phyloP scores from a whole-genome alignment of 2,797 vertebrate species.

The Cyclura pinguis region DNA sequence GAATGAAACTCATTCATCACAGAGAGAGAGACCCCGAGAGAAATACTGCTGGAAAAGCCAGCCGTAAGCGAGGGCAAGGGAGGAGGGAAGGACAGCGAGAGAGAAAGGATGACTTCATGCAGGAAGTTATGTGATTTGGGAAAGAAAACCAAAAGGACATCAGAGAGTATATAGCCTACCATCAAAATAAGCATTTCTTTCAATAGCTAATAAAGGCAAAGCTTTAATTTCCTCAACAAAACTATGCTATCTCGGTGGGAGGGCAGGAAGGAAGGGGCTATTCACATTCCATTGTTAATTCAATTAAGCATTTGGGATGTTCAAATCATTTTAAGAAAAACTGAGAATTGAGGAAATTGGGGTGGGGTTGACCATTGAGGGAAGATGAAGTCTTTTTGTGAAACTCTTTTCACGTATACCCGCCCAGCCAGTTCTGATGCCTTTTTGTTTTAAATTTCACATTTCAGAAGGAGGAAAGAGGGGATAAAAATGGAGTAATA shows the following conservation, averaged over 20 bases:
- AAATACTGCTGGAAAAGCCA: slow-evolving; percentile 67
- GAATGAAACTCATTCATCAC: slow-evolving; percentile 87
- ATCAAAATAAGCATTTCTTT: slow-evolving; percentile 36
- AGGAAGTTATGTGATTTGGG: slow-evolving; percentile 78
- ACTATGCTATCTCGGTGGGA: slow-evolving; percentile 13
- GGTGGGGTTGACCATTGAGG: background rate
- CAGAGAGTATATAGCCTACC: slow-evolving; percentile 59
- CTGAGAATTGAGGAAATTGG: background rate
- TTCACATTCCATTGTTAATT: background rate
- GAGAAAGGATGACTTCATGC: slow-evolving; percentile 77
- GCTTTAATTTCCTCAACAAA: background rate
- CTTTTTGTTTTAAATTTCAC: background rate
- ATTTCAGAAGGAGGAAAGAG: background rate
- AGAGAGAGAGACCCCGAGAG: slow-evolving; percentile 58
- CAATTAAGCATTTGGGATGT: background rate
- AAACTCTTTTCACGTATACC: background rate
- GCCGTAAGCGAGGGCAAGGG: slow-evolving; percentile 64
- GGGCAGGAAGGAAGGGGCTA: slow-evolving; percentile 19
- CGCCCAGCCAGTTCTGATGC: background rate
- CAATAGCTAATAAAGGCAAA: slow-evolving; percentile 31
- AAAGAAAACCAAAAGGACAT: slow-evolving; percentile 72
- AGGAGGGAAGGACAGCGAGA: slow-evolving; percentile 55
- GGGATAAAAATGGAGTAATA: background rate
- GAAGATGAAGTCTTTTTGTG: background rate
- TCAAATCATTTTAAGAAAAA: background rate